Evolutionary conservation across 2,888 invertebrate genomes (phyloP).

Genomic region (Eilema depressum): DNA sequence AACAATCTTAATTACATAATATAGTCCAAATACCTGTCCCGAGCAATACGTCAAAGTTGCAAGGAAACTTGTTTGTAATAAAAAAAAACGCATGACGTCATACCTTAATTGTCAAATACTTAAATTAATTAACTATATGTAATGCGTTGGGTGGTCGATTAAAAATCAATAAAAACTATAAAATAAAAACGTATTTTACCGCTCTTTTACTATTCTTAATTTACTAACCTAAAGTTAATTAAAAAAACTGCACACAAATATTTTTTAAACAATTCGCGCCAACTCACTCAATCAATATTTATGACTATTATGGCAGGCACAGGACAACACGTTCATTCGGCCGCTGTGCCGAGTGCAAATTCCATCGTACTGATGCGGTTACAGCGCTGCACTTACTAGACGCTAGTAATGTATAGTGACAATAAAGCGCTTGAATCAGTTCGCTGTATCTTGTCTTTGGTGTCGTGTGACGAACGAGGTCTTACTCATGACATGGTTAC

Average conservation of each 20-base stretch:
- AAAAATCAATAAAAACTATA: too few relatives aligned
- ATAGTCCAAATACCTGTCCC: too few relatives aligned
- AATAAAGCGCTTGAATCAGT: conserved; percentile 29
- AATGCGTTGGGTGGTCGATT: too few relatives aligned
- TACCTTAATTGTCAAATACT: too few relatives aligned
- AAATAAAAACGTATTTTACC: too few relatives aligned
- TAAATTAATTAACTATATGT: too few relatives aligned
- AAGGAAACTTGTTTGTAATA: too few relatives aligned
- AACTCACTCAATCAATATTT: conserved; percentile 29
- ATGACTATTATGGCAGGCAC: conserved; percentile 17
- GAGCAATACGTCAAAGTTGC: too few relatives aligned
- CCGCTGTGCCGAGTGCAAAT: conserved; percentile 57
- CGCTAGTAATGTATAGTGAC: conserved; percentile 11
- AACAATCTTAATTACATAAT: too few relatives aligned
- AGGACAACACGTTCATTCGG: conserved; percentile 29
- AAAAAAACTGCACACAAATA: too few relatives aligned
- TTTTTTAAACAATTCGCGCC: conserved; percentile 26
- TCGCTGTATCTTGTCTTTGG: conserved; percentile 30
- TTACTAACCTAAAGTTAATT: not conserved
- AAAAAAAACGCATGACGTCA: too few relatives aligned
- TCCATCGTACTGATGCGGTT: conserved; percentile 32
- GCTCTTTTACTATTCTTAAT: too few relatives aligned
- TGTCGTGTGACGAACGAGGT: conserved; percentile 54
- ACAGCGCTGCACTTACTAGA: conserved; percentile 40
- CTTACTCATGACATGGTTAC: conserved; percentile 30